Percentiles rank a stretch among this genome's conserved stretches.
phyloP scores from a whole-genome alignment of 1,140 invertebrate species.

The Euschistus heros region DNA sequence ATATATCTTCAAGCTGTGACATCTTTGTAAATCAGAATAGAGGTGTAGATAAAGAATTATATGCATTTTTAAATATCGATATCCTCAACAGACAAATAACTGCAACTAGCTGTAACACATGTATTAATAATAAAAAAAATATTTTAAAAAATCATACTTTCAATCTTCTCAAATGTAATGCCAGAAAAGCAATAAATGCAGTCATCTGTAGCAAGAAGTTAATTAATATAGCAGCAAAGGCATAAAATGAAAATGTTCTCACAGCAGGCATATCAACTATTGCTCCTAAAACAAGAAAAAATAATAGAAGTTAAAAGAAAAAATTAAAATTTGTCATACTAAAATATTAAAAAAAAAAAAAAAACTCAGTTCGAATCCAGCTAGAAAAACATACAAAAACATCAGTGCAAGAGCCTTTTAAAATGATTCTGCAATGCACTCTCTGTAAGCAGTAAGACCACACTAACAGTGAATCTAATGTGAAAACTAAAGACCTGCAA shows the following conservation, averaged over 20 bases:
- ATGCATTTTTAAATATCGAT: no score
- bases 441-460: no score
- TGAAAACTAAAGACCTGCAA: no score
- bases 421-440: no score
- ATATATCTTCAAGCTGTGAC: no score
- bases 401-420: no score
- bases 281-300: constrained; percentile 47
- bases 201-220: constrained; percentile 98
- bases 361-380: no score
- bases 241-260: constrained; percentile 90
- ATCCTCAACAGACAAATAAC: no score
- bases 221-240: constrained; percentile 87
- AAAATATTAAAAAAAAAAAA: background rate
- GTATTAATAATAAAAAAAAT: background rate
- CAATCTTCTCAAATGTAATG: constrained; percentile 70
- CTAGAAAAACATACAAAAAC: no score
- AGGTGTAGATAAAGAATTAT: no score
- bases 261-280: constrained; percentile 97
- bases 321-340: background rate
- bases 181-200: constrained; percentile 84
- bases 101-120: background rate
- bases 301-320: background rate
- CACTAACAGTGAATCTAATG: no score
- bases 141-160: background rate
- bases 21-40: no score